Evolutionary conservation across 2,888 invertebrate genomes (phyloP).

Genomic region (Drosophila paramelanica): DNA sequence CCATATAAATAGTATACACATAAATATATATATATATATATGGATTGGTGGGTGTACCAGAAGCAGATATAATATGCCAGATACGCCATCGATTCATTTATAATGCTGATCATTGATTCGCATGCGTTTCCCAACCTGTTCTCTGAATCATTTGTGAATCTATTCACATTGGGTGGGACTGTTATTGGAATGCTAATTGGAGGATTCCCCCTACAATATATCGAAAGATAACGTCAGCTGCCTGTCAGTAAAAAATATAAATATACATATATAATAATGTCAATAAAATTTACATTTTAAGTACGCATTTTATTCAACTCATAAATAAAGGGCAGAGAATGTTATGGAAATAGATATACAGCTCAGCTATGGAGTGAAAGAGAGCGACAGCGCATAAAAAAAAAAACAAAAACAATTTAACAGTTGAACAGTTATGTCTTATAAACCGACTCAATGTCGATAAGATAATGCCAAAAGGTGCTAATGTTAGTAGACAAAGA

Average conservation of each 20-base stretch:
- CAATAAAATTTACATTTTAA: background rate
- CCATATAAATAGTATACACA: background rate
- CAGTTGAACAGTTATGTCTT: background rate
- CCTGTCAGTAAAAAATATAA: background rate
- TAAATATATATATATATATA: background rate
- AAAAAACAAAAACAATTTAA: background rate
- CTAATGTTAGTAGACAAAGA: constrained; percentile 52
- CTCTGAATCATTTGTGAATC: constrained; percentile 6
- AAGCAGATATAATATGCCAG: constrained; percentile 26
- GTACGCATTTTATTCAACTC: background rate
- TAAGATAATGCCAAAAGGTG: constrained; percentile 58
- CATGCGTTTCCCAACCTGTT: background rate
- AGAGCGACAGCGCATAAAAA: background rate
- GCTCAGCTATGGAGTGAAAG: background rate
- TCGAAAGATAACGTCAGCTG: constrained; percentile 16
- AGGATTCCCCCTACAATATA: constrained; percentile 1
- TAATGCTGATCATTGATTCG: constrained; percentile 31
- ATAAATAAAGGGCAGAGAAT: background rate
- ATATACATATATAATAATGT: background rate
- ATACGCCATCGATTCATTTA: constrained; percentile 45
- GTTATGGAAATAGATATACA: background rate
- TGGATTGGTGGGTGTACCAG: background rate
- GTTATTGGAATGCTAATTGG: constrained; percentile 23
- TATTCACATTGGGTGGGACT: constrained; percentile 17
- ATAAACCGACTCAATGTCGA: constrained; percentile 22